Evolutionary conservation across 2,888 invertebrate species (phyloP).

Genomic region (Biston betularia): DNA sequence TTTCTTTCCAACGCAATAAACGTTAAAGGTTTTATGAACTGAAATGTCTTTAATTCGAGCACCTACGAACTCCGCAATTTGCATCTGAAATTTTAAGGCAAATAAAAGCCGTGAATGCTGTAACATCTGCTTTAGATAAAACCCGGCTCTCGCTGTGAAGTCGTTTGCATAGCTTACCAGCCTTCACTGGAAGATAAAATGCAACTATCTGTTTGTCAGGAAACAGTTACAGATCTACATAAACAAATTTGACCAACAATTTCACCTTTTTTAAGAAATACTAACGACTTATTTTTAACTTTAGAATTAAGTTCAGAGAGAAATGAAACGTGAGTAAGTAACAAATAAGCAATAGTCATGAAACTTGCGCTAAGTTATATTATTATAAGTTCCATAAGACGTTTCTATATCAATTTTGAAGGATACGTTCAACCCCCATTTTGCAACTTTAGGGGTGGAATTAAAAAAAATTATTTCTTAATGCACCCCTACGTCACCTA

Average conservation of each 20-base stretch:
- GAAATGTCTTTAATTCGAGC: slow-evolving; percentile 63
- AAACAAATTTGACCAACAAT: slow-evolving; percentile 1
- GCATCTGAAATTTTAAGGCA: slow-evolving; percentile 76
- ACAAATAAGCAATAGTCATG: too few species aligned
- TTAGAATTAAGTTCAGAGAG: too few species aligned
- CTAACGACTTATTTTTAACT: too few species aligned
- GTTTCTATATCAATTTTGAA: too few species aligned
- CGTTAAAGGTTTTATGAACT: slow-evolving; percentile 62
- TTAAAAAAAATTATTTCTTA: too few species aligned
- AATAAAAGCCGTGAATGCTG: slow-evolving; percentile 60
- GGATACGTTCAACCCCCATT: too few species aligned
- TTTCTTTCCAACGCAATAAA: slow-evolving; percentile 64
- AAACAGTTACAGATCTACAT: slow-evolving; percentile 29
- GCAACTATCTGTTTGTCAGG: slow-evolving; percentile 57
- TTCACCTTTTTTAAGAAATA: background rate
- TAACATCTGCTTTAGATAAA: slow-evolving; percentile 68
- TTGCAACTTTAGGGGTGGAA: too few species aligned
- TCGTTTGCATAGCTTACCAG: slow-evolving; percentile 64
- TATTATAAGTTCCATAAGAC: too few species aligned
- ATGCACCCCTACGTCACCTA: too few species aligned
- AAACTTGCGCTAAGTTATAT: too few species aligned
- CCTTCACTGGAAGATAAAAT: slow-evolving; percentile 59
- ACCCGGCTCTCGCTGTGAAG: slow-evolving; percentile 59
- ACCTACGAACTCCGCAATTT: slow-evolving; percentile 70
- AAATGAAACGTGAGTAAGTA: too few species aligned